A percentile compares a stretch with the other conserved stretches of the same genome.
phyloP scores from a whole-genome alignment of 2,888 invertebrate genomes.

The Buathra laborator region DNA sequence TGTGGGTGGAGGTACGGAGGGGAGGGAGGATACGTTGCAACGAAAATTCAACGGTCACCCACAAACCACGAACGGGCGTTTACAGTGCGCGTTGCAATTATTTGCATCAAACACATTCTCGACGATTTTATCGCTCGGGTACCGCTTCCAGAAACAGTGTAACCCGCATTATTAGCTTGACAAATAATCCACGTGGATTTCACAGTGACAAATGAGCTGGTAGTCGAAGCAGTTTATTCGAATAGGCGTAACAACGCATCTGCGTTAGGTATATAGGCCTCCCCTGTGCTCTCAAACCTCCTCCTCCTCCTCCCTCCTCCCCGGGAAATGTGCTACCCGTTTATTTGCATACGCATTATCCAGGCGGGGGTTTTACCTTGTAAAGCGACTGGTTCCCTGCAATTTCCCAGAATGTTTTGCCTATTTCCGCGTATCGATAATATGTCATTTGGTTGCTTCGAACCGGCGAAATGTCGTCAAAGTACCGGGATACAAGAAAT shows the following conservation, averaged over 20 bases:
- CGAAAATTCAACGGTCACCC: conserved; percentile 70
- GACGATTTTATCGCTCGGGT: conserved; percentile 79
- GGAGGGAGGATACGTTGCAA: conserved; percentile 31
- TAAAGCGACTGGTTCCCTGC: conserved; percentile 39
- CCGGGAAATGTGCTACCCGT: conserved; percentile 20
- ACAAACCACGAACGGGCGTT: conserved; percentile 69
- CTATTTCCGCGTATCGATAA: conserved; percentile 43
- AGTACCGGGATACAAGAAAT: not conserved
- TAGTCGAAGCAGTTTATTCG: conserved; percentile 81
- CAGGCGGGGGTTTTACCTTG: conserved; percentile 37
- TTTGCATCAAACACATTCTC: conserved; percentile 76
- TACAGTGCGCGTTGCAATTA: conserved; percentile 73
- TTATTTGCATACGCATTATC: conserved; percentile 69
- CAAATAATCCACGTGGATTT: conserved; percentile 83
- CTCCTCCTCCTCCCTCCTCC: not conserved
- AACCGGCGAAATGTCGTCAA: not conserved
- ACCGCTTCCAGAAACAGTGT: conserved; percentile 72
- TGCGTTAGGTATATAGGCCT: not conserved
- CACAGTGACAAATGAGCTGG: conserved; percentile 83
- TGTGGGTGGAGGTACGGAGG: not conserved
- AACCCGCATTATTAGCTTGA: conserved; percentile 83
- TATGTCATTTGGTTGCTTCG: conserved; percentile 28
- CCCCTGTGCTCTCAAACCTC: conserved; percentile 11
- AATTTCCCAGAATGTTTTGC: not conserved
- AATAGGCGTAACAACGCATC: conserved; percentile 73